A percentile compares a stretch with the other conserved stretches of the same genome.
phyloP scores from a whole-genome alignment of 2,797 vertebrate genomes.

The Sitta carolinensis region DNA sequence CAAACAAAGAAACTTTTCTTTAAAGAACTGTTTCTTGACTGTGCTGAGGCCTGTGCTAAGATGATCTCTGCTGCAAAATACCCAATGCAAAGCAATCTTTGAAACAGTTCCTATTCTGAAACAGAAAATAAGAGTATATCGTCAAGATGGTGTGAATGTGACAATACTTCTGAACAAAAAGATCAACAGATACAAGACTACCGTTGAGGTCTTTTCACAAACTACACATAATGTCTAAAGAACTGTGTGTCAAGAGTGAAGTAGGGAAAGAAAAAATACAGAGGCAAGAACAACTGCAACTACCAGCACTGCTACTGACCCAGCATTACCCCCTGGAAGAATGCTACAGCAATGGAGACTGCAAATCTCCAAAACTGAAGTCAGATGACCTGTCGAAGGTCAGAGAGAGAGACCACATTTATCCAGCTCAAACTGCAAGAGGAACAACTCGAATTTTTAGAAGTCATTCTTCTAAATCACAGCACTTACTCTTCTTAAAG shows the following conservation, averaged over 20 bases:
- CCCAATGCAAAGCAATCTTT: background rate
- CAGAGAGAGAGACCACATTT: background rate
- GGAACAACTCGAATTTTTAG: background rate
- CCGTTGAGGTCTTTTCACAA: background rate
- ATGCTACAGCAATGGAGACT: background rate
- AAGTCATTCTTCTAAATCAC: background rate
- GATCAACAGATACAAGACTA: background rate
- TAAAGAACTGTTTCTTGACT: background rate
- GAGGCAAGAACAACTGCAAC: background rate
- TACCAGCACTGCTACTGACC: background rate
- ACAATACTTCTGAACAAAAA: background rate
- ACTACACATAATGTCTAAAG: background rate
- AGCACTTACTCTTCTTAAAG: background rate
- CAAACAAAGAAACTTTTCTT: background rate
- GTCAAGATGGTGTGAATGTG: background rate
- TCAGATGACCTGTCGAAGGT: background rate
- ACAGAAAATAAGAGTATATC: accelerated
- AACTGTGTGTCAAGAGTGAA: background rate
- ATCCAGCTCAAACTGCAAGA: background rate
- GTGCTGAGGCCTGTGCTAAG: background rate
- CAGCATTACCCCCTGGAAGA: background rate
- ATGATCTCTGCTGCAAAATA: background rate
- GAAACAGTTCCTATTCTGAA: background rate
- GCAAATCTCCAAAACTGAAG: background rate
- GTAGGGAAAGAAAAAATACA: background rate